Conservation (phyloP, 1,140 invertebrate species). For the Caenorhabditis remanei region DNA sequence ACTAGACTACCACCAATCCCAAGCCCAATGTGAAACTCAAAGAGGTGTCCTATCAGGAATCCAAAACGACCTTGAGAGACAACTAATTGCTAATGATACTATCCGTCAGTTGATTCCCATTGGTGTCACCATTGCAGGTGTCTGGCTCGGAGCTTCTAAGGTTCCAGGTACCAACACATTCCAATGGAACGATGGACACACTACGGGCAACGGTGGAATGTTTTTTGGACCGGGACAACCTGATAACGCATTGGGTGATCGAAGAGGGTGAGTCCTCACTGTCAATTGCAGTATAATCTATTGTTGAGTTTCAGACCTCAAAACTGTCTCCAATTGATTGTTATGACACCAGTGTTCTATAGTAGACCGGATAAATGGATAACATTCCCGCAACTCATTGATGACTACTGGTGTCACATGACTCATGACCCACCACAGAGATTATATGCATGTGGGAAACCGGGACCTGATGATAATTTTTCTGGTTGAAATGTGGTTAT, state of each 20-base stretch:
- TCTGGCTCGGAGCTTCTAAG: neutral
- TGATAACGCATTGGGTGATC: neutral
- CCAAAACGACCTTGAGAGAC: neutral
- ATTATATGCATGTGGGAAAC: neutral
- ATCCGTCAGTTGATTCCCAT: neutral
- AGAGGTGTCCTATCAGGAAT: neutral
- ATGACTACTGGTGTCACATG: too few species aligned
- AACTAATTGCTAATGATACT: neutral
- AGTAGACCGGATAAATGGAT: too few species aligned
- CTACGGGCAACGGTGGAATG: neutral
- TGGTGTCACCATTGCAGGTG: neutral
- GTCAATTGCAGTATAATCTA: too few species aligned
- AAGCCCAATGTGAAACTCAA: neutral
- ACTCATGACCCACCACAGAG: neutral
- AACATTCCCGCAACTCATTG: too few species aligned
- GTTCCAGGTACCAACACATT: neutral
- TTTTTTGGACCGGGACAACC: neutral
- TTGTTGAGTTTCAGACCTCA: too few species aligned
- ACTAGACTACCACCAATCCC: neutral
- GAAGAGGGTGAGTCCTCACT: neutral
- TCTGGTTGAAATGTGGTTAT: too few species aligned
- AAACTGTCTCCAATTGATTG: conserved; percentile 1
- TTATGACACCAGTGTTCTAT: neutral
- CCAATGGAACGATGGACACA: neutral
- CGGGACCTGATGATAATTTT: neutral